These are phyloP conservation scores for Meles meles DNA, from an alignment of 2,113 vertebrate species.

Conservation along the genomic window DNA sequence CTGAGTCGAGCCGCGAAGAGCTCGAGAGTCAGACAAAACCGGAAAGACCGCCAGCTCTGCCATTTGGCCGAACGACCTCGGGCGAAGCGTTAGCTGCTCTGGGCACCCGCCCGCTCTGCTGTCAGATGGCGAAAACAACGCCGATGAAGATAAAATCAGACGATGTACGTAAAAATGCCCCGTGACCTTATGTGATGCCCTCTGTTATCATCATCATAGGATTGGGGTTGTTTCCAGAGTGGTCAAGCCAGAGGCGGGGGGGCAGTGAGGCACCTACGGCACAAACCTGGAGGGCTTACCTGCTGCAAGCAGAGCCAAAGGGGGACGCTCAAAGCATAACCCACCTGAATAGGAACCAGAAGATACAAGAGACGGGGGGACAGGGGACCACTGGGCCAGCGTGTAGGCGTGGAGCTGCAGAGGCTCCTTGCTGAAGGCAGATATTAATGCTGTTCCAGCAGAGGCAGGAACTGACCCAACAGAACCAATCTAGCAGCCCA, in stretches of 20 bases:
- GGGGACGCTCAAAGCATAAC: neutral
- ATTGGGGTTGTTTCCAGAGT: neutral
- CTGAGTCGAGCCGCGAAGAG: neutral
- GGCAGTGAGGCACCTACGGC: neutral
- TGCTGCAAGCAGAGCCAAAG: neutral
- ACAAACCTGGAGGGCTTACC: neutral
- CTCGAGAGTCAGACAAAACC: neutral
- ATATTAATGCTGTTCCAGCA: neutral
- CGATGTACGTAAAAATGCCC: neutral
- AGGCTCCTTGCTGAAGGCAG: neutral
- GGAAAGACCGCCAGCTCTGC: neutral
- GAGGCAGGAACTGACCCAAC: neutral
- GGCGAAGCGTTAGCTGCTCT: neutral
- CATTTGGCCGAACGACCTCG: neutral
- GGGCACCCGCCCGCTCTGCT: neutral
- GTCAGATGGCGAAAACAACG: neutral
- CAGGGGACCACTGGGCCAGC: neutral
- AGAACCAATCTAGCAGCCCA: neutral
- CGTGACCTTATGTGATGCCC: neutral
- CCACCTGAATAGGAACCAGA: neutral
- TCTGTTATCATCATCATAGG: neutral
- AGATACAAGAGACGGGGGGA: neutral
- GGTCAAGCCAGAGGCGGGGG: neutral
- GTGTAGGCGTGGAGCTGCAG: neutral
- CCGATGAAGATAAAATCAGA: constrained; percentile 12